Evolutionary conservation across 2,888 invertebrate genomes (phyloP), one percentile per base, ranked within the genome.

Genomic region (Conistra vaccinii): DNA sequence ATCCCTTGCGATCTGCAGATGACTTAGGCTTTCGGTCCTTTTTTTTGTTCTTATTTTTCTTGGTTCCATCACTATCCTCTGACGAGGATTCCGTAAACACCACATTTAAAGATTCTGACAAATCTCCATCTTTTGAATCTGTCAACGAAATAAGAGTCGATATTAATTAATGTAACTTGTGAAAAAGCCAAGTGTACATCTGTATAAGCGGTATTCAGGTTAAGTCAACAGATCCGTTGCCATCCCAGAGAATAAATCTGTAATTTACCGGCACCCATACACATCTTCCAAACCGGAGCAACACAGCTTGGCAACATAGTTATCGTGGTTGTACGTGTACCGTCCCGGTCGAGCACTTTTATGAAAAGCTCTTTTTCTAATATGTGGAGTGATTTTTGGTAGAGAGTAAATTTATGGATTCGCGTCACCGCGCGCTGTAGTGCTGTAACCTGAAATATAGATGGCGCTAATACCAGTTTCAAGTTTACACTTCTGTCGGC

Each of bases 1-100:
- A 95, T 87, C 94, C 94, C 51, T 29, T 89, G 76, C 93, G 89
- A 77, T 95, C 94, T 0, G 23, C 39, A 5, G 89, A 90, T 0
- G 93, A 93, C 73, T 89, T 84, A 0, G 91, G 92, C 4, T 4
- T 1, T 32, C 67, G 42, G 17, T 69, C 60, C 26, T 58, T 80
- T 26, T 69, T 71, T 3, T 58, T 26, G 0, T 26, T 68, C 1
- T 32, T 51, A 5, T 39, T 76, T 26, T 51, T 79, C 0, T 63
- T 70, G 14, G 67, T 63, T 32, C 26, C 79, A 0, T 74, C 80
- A 7, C 76, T 76, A 5, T 75, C 74, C 1, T 58, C 48, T 0
- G 85, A 69, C 2, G 83, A 69, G 0, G 87, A 67, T 0, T 6
- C 67, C 4, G 81, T 74, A 20, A 81, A 72, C 0, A 78, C 79